phyloP scores from a whole-genome alignment of 2,888 invertebrate genomes.

The Scelioninae gen. 1 region DNA sequence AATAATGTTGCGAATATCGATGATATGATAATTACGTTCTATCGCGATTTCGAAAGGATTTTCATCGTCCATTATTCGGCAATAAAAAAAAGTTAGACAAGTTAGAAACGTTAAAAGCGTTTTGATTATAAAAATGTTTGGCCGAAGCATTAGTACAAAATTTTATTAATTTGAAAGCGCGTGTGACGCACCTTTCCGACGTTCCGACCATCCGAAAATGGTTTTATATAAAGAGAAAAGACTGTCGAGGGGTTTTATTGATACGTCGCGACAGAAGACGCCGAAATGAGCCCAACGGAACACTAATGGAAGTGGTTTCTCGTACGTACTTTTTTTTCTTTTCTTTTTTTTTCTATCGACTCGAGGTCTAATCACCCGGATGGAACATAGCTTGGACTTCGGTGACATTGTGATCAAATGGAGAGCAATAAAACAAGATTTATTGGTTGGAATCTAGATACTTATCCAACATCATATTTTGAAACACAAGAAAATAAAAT shows the following conservation, averaged over 20 bases:
- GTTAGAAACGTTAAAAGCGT: conserved; percentile 61
- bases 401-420: conserved; percentile 68
- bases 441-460: conserved; percentile 64
- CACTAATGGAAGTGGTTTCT: conserved; percentile 77
- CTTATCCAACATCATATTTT: conserved; percentile 54
- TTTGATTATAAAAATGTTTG: conserved; percentile 65
- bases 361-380: conserved; percentile 66
- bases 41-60: conserved; percentile 56
- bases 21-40: conserved; percentile 50
- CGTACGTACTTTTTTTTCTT: no score
- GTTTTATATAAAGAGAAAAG: conserved; percentile 44
- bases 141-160: conserved; percentile 62
- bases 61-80: conserved; percentile 49
- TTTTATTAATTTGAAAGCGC: conserved; percentile 67
- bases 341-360: conserved; percentile 56
- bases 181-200: conserved; percentile 66
- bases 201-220: conserved; percentile 57
- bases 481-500: conserved; percentile 22
- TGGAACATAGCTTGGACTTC: conserved; percentile 54
- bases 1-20: conserved; percentile 49
- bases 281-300: conserved; percentile 70
- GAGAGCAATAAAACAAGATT: conserved; percentile 69
- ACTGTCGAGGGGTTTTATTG: conserved; percentile 74
- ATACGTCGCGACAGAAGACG: conserved; percentile 75
- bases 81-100: conserved; percentile 36